A percentile compares a stretch with the other conserved stretches of the same genome.
These are phyloP conservation scores for Caradrina kadenii DNA, from an alignment of 2,888 invertebrate genomes.

Conservation along the genomic window DNA sequence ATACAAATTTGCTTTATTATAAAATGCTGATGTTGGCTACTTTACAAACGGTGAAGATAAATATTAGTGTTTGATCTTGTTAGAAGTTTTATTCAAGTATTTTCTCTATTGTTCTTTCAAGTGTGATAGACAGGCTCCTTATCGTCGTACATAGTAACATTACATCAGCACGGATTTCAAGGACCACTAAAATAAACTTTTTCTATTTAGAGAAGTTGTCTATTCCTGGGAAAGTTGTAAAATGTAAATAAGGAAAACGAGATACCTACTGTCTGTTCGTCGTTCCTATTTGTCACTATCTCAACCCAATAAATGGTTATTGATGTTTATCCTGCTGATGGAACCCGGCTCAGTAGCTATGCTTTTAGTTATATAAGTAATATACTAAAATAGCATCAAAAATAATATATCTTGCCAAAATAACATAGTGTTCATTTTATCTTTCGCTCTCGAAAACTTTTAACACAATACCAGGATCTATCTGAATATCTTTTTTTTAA, in stretches of 20 bases:
- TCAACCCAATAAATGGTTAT: slow-evolving; percentile 27
- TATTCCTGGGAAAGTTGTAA: slow-evolving; percentile 17
- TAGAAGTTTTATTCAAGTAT: neutral
- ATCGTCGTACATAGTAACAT: neutral
- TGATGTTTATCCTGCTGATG: slow-evolving; percentile 38
- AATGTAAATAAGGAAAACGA: slow-evolving; percentile 40
- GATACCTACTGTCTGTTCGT: slow-evolving; percentile 8
- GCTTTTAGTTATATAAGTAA: slow-evolving; percentile 3
- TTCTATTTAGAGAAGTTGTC: neutral
- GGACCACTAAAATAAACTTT: slow-evolving; percentile 5
- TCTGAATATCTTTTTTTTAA: neutral
- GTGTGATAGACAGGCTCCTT: neutral
- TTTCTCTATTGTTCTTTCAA: neutral
- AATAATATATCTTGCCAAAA: neutral
- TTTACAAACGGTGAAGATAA: neutral
- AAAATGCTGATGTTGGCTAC: slow-evolving; percentile 4
- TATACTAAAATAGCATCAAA: slow-evolving; percentile 4
- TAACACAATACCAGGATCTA: neutral
- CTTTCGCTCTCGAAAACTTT: neutral
- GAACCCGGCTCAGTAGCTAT: slow-evolving; percentile 6
- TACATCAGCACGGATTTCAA: neutral
- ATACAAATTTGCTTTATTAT: neutral
- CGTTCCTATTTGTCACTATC: slow-evolving; percentile 20
- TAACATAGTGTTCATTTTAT: no score
- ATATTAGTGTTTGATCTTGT: neutral